Conservation (phyloP, 1,140 invertebrate species). For the Heliconius himera region DNA sequence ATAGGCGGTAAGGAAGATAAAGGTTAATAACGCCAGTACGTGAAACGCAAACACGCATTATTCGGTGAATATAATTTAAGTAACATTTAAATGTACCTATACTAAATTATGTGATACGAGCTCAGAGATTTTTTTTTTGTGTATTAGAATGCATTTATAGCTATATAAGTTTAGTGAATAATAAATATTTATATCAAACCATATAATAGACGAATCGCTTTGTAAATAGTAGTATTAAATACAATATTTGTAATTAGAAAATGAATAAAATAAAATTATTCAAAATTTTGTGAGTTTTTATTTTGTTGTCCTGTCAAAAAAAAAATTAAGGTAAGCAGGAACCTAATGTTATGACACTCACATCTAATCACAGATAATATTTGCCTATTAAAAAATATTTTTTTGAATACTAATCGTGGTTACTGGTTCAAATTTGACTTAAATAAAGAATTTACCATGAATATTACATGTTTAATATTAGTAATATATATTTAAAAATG, state of each 20-base stretch:
- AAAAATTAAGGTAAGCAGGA: too few relatives aligned
- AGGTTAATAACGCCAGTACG: constrained; percentile 4
- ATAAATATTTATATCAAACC: constrained; percentile 69
- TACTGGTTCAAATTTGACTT: too few relatives aligned
- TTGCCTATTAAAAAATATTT: too few relatives aligned
- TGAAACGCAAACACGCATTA: constrained; percentile 3
- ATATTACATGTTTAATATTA: too few relatives aligned
- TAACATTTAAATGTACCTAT: constrained; percentile 43
- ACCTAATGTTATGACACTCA: too few relatives aligned
- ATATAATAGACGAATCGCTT: constrained; percentile 67
- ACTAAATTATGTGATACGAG: constrained; percentile 75
- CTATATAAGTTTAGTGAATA: constrained; percentile 57
- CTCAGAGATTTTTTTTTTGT: constrained; percentile 58
- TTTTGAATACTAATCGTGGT: too few relatives aligned
- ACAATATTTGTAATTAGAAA: constrained; percentile 76
- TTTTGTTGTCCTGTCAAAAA: not conserved
- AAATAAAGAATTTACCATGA: too few relatives aligned
- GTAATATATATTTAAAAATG: too few relatives aligned
- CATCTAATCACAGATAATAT: too few relatives aligned
- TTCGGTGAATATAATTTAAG: constrained; percentile 9
- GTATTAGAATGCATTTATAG: constrained; percentile 76
- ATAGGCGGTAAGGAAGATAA: constrained; percentile 33
- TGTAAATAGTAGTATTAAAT: constrained; percentile 78
- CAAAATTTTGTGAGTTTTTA: not conserved
- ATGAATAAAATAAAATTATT: constrained; percentile 53